Evolutionary conservation across 2,888 invertebrate genomes (phyloP), one percentile per base, ranked within the genome.

Genomic region (Phyllotreta striolata): DNA sequence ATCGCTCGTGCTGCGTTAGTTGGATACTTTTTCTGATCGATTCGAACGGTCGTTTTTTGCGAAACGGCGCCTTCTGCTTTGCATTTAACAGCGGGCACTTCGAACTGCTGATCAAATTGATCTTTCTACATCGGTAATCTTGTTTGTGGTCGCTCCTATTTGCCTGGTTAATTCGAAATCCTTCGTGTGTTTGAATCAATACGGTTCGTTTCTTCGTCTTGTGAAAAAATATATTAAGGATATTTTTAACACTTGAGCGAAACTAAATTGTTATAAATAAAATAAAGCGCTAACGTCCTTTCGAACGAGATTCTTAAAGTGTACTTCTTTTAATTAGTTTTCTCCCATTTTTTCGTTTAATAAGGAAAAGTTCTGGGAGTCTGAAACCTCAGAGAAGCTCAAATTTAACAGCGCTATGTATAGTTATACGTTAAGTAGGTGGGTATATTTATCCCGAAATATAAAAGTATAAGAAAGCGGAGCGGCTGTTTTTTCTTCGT

Each of bases 401-500:
- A 13, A n/a, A 35, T 55, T 41, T 43, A 34, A 35, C 43, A 43
- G 55, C 10, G 43, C 35, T 13, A 9, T 9, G 40, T 39, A 51
- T 24, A 49, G 8, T 34, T 24, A 46, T 51, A 61, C 24, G 24
- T 3, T 24, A 24, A 1, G 24, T 24, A 24, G 24, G 24, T 54
- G 37, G 38, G 52, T 52, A 24, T 54, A 54, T 52, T 54, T 61
- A 61, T 46, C 52, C 44, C 34, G 46, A 61, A 61, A 61, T 61
- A 61, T 61, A 66, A 63, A 64, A 67, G 61, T 62, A 65, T 67
- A 67, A 70, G 70, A 67, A 68, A 69, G 69, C 58, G 64, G 62
- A 55, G 67, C 55, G 63, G 65, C 58, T 57, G 62, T 65, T 74
- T 74, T 75, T 72, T 72, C 68, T 63, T 63, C 63, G 68, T 73